Evolutionary conservation across 2,888 invertebrate species (phyloP).

Genomic region (Nomada fucata): DNA sequence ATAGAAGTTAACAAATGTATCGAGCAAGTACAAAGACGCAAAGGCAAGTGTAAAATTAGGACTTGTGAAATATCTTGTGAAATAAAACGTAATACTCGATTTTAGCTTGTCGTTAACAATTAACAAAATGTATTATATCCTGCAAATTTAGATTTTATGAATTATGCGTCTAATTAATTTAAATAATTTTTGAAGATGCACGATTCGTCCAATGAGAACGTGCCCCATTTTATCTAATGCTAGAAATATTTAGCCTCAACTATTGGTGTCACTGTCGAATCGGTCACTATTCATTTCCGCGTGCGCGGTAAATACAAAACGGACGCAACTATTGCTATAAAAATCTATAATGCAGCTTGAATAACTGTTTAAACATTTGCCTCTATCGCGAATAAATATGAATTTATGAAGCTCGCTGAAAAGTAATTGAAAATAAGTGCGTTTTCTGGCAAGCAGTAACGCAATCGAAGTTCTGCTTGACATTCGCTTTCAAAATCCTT

Average conservation of each 20-base stretch:
- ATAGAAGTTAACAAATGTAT: not conserved
- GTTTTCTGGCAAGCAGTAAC: not conserved
- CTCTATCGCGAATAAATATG: not conserved
- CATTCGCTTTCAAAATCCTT: constrained; percentile 48
- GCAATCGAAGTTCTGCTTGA: constrained; percentile 36
- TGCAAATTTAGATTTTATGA: not conserved
- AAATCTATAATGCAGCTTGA: not conserved
- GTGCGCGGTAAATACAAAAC: constrained; percentile 48
- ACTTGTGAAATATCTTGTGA: constrained; percentile 1
- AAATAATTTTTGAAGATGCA: constrained; percentile 16
- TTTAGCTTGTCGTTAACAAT: not conserved
- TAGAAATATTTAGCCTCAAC: constrained; percentile 32
- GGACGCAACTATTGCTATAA: not conserved
- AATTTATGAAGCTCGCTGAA: not conserved
- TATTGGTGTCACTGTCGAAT: constrained; percentile 34
- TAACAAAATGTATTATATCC: not conserved
- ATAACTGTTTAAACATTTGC: not conserved
- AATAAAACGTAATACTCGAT: constrained; percentile 28
- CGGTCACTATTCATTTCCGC: constrained; percentile 31
- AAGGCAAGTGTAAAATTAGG: constrained; percentile 13
- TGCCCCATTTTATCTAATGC: constrained; percentile 20
- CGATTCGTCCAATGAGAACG: constrained; percentile 3
- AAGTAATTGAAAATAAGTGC: not conserved
- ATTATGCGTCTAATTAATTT: constrained; percentile 9
- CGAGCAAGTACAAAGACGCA: not conserved